These are phyloP conservation scores for Aleiodes testaceus DNA, from an alignment of 2,888 invertebrate species.

Conservation along the genomic window DNA sequence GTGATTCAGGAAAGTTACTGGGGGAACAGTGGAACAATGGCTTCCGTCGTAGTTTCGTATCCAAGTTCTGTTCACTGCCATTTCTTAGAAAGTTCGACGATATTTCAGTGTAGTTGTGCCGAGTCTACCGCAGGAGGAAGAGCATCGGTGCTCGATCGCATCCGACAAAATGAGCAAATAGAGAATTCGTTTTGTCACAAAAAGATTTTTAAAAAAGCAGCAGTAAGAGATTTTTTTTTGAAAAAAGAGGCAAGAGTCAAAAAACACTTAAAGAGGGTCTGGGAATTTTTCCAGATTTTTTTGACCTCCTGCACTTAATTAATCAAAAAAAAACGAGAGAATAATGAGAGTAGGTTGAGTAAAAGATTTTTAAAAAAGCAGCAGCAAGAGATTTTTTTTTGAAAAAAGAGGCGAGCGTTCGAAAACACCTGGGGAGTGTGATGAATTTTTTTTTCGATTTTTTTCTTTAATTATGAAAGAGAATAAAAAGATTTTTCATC, in stretches of 20 bases:
- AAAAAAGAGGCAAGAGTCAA: not conserved
- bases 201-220: too few relatives aligned
- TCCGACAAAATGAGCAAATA: not conserved
- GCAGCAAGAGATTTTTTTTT: too few relatives aligned
- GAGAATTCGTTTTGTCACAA: too few relatives aligned
- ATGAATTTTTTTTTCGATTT: too few relatives aligned
- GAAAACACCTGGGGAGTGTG: conserved; percentile 12
- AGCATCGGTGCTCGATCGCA: conserved; percentile 25
- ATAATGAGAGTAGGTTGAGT: too few relatives aligned
- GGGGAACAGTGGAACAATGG: conserved; percentile 67
- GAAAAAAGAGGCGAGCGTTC: not conserved
- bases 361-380: too few relatives aligned
- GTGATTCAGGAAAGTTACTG: conserved; percentile 67
- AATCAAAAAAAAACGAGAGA: too few relatives aligned
- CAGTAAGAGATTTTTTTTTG: too few relatives aligned
- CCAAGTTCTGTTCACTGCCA: conserved; percentile 47
- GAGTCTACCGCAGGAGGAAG: conserved; percentile 38
- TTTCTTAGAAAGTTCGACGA: conserved; percentile 66
- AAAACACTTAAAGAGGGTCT: conserved; percentile 1
- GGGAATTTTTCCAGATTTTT: too few relatives aligned
- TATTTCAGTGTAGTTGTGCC: conserved; percentile 64
- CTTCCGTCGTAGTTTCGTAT: conserved; percentile 47
- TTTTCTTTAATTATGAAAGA: conserved; percentile 25
- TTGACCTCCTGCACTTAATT: too few relatives aligned
- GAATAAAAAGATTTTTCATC: conserved; percentile 7